Base-by-base conservation (phyloP, 2,888 invertebrate species). In the Drosophila colorata region DNA sequence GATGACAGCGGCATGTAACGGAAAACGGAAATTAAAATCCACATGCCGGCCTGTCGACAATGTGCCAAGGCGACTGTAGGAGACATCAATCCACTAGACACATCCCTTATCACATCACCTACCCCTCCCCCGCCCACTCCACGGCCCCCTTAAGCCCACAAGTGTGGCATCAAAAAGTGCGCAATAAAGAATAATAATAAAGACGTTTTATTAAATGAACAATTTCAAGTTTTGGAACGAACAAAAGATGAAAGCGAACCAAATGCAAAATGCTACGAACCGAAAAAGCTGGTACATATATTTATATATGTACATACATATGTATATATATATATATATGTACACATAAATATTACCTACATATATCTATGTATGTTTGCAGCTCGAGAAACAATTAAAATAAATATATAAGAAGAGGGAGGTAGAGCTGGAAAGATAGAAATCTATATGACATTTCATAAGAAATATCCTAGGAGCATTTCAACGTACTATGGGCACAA, bases 1-100 rank as follows among this genome's bases (percentile, higher is more conserved):
- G 63, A 74, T 69, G 76, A 76, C 76, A 76, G 65, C 58, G 71
- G 69, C 68, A 79, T 85, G 73, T 82, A 73, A 73, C 69, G 75
- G 75, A 75, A 72, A 85, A 61, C 86, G 83, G 83, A 83, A 86
- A 83, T 83, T 83, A 80, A 83, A 83, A 83, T 78, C 56, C 67
- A 77, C 74, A 74, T 64, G 56, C 69, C 48, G 59, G 46, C 52
- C 48, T 56, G 61, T 61, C 64, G 61, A 61, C 74, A 74, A 69
- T 58, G 69, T 59, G 61, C 59, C 66, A 60, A 59, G 35, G 18
- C 56, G 49, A 44, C 25, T 67, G 33, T 20, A n/a, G 35, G 35
- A 44, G 51, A 66, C 56, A 72, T 72, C 56, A 71, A 52, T 51
- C 37, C 58, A 40, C 41, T 23, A 25, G 13, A 9, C 38, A 51